Base-by-base conservation (phyloP, 2,888 invertebrate genomes). In the Congeria kusceri region DNA sequence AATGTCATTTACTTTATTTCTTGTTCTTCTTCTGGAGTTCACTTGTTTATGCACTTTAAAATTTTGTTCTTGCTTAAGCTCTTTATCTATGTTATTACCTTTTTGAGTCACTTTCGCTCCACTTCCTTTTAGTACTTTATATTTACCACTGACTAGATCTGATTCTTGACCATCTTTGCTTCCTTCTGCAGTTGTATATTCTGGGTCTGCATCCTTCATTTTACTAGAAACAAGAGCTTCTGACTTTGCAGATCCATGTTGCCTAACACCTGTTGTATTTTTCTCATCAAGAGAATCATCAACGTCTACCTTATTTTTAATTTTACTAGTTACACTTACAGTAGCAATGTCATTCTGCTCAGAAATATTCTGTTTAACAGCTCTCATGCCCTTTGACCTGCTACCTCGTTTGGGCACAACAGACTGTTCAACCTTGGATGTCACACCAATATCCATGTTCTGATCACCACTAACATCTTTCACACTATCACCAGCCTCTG, bases 21-120 rank as follows among this genome's bases (percentile, higher is more conserved):
- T 28, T 65, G 27, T 53, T 28, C 28, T 23, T 29, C 63, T 47
- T 47, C 47, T 46, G 27, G 63, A 63, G 46, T 27, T 28, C 27
- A 25, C 44, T n/a, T 47, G 62, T 28, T 56, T 39, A 39, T 39
- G 13, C 39, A 39, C 15, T 39, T 13, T 7, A 39, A 11, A 39
- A 39, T 15, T 39, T 39, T 39, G 39, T 3, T 39, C 39, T 15
- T 39, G 39, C 39, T 39, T 39, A 13, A 39, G 13, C 9, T 39
- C 39, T 39, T 11, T 39, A 39, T 39, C 39, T 39, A 39, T 11
- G 15, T 39, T 39, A 15, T 39, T 9, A 39, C 39, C 39, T 9
- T 39, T 39, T 39, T 39, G 3, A 39, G 39, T 13, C 3, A 5
- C 15, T 3, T 39, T 39, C 15, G 3, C 3, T 15, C 1, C 15